Evolutionary conservation across 2,113 vertebrate genomes (phyloP).

Genomic region (Athene cunicularia): DNA sequence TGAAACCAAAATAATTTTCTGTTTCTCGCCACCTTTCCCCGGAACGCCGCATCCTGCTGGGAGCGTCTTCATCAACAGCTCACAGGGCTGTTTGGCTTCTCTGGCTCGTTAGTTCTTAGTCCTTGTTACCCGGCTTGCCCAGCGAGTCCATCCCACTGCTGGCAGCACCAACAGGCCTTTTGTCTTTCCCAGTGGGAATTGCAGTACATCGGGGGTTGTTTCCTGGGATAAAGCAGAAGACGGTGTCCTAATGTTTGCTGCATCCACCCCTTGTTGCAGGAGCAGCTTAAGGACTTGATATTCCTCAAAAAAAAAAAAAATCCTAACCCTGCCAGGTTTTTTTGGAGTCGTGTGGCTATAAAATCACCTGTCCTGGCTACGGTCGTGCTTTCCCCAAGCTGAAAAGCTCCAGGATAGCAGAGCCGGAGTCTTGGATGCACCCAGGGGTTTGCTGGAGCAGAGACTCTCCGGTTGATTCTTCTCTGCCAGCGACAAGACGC

Average conservation of each 20-base stretch:
- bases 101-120: background rate
- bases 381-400: background rate
- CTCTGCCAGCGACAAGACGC: background rate
- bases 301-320: no score
- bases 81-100: background rate
- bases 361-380: background rate
- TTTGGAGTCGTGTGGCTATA: background rate
- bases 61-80: no score
- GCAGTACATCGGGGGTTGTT: background rate
- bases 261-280: background rate
- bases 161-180: background rate
- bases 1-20: background rate
- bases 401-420: background rate
- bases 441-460: background rate
- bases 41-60: fast-evolving
- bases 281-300: background rate
- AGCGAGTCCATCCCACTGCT: background rate
- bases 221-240: background rate
- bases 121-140: background rate
- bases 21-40: background rate
- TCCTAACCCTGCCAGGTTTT: background rate
- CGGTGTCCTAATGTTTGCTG: fast-evolving
- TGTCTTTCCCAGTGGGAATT: background rate
- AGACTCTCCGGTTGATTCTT: background rate
- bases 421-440: background rate